Evolutionary conservation across 2,888 invertebrate species (phyloP), one percentile per base, ranked within the genome.

Genomic region (Trimorus sp.): DNA sequence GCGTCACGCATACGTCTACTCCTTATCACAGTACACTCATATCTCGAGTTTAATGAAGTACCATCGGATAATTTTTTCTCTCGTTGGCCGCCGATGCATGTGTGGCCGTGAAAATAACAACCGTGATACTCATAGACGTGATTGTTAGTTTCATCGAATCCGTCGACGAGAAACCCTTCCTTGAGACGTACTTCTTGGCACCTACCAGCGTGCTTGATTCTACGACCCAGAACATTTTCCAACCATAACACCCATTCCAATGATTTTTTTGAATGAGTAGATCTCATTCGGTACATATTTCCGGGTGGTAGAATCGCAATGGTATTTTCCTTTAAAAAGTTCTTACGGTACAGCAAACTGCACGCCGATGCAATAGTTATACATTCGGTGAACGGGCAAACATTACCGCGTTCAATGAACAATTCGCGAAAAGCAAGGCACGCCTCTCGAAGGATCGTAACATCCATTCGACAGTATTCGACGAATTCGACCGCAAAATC

Each of bases 341-440:
- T 65, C 40, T 65, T 49, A 14, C 63, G 9, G 48, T 8, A 62
- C 8, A 62, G 11, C 12, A 45, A 26, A 11, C 48, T 48, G 26
- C 49, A 62, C 5, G 38, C 65, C 11, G 65, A 65, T 0, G 65
- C 65, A 6, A 65, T 65, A 2, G 65, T 65, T 15, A 14, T 8
- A 12, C 38, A 15, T 15, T 65, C 51, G 11, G 51, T 38, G 16
- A 65, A 65, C 7, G 65, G 45, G 38, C 58, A 58, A 8, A 58
- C 58, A 4, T 38, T 38, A n/a, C 38, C 37, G 1, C 11, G 11
- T 12, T 58, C 38, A 14, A 58, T n/a, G 37, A 58, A 58, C 1
- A 58, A 6, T n/a, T 37, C 4, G 14, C 62, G 15, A 42, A 62
- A 48, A 3, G 9, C 3, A 5, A 62, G 37, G n/a, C 48, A 62